A percentile compares a stretch with the other conserved stretches of the same genome.
These are phyloP conservation scores for Xylocampa areola DNA, from an alignment of 2,888 invertebrate species.

Conservation along the genomic window DNA sequence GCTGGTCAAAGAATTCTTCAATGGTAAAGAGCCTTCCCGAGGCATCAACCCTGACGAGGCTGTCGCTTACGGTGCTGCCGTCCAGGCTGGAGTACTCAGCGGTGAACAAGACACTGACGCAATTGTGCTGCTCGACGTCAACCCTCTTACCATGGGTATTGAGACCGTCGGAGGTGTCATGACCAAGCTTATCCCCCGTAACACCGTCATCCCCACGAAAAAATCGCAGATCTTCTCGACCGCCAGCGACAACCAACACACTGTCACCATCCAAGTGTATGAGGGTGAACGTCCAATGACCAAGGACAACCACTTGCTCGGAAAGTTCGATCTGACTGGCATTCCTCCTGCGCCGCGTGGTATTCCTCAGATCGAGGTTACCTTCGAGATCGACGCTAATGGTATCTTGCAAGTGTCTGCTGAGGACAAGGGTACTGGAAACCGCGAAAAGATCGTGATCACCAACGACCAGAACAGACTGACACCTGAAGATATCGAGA, in stretches of 20 bases:
- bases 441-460: conserved; percentile 99
- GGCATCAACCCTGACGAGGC: conserved; percentile 99
- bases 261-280: conserved; percentile 99
- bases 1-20: conserved; percentile 97
- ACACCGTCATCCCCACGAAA: conserved; percentile 99
- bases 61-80: conserved; percentile 99
- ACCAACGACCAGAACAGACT: conserved; percentile 99
- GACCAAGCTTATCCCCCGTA: conserved; percentile 99
- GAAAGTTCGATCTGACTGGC: conserved; percentile 99
- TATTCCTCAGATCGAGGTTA: conserved; percentile 98
- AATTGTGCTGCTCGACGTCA: conserved; percentile 98
- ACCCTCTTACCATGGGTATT: conserved; percentile 99
- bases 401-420: conserved; percentile 98
- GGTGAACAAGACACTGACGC: conserved; percentile 99
- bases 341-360: conserved; percentile 98
- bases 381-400: conserved; percentile 98
- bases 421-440: conserved; percentile 99
- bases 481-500: conserved; percentile 99
- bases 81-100: conserved; percentile 99
- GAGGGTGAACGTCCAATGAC: conserved; percentile 99
- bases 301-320: conserved; percentile 99
- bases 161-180: conserved; percentile 99
- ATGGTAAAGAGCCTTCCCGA: conserved; percentile 99
- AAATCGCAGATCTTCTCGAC: conserved; percentile 99
- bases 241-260: conserved; percentile 99